Percentiles rank a stretch among this genome's conserved stretches.
phyloP scores from a whole-genome alignment of 1,140 invertebrate genomes.

The Zaprionus tsacasi region DNA sequence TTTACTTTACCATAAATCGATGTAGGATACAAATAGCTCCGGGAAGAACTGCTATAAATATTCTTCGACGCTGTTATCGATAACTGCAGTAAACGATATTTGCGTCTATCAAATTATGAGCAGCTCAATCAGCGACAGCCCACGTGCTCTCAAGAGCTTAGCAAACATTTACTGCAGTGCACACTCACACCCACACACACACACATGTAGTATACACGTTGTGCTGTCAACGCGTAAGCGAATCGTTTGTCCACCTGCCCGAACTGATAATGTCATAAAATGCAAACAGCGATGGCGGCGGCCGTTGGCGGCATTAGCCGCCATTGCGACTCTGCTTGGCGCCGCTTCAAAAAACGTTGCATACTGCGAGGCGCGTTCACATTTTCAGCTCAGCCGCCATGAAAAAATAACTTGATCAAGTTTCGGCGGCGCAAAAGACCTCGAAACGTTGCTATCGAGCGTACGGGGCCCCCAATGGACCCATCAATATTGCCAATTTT shows the following conservation, averaged over 20 bases:
- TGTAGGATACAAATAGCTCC: neutral
- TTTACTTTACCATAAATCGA: neutral
- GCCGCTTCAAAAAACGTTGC: constrained; percentile 37
- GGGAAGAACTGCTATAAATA: neutral
- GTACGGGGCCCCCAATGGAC: constrained; percentile 2
- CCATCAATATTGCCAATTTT: constrained; percentile 53
- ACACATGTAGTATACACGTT: neutral
- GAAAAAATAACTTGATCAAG: constrained; percentile 26
- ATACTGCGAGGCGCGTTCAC: constrained; percentile 35
- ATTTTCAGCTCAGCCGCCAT: constrained; percentile 3
- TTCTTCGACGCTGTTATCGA: neutral
- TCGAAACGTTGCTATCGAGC: constrained; percentile 27
- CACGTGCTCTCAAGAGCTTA: neutral
- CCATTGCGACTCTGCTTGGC: too few species aligned
- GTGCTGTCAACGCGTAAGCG: constrained; percentile 11
- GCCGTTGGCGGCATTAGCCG: neutral
- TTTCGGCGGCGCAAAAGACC: constrained; percentile 12
- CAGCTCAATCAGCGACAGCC: neutral
- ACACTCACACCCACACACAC: neutral
- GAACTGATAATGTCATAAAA: constrained; percentile 65
- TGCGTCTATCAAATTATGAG: neutral
- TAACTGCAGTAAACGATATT: neutral
- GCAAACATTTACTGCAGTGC: neutral
- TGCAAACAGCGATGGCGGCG: constrained; percentile 38
- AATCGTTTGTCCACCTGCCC: constrained; percentile 51